These are phyloP conservation scores for Tridacna gigas DNA, from an alignment of 2,888 invertebrate species.

Conservation along the genomic window DNA sequence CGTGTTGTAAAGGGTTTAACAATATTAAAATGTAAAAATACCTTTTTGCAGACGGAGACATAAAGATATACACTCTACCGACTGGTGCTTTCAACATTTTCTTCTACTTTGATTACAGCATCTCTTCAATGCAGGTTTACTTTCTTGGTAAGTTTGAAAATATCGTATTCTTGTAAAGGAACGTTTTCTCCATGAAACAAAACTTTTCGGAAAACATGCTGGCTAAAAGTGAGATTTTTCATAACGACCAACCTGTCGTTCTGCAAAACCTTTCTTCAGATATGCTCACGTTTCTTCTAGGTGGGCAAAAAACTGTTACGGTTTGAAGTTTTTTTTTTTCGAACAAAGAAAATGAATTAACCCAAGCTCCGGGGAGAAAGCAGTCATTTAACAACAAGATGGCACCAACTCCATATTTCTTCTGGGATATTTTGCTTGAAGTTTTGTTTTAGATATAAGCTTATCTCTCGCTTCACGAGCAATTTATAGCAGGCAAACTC, in stretches of 20 bases:
- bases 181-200: neutral
- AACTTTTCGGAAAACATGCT: neutral
- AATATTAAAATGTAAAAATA: neutral
- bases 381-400: no score
- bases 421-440: no score
- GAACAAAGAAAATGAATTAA: no score
- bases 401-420: no score
- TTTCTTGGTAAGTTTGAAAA: constrained; percentile 47
- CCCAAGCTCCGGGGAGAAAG: no score
- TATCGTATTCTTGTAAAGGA: neutral
- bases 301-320: no score
- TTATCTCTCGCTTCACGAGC: no score
- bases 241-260: neutral
- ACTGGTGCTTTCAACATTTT: constrained; percentile 42
- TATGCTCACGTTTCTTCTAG: no score
- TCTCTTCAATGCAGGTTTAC: constrained; percentile 13
- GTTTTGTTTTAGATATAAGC: no score
- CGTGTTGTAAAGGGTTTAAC: neutral
- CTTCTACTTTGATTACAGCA: constrained; percentile 12
- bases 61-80: constrained; percentile 39
- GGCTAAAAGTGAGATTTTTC: neutral
- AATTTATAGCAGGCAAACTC: no score
- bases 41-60: constrained; percentile 33
- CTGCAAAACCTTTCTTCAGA: neutral
- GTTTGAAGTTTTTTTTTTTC: no score